Conservation (phyloP, 2,797 vertebrate genomes). For the Gymnodraco acuticeps region DNA sequence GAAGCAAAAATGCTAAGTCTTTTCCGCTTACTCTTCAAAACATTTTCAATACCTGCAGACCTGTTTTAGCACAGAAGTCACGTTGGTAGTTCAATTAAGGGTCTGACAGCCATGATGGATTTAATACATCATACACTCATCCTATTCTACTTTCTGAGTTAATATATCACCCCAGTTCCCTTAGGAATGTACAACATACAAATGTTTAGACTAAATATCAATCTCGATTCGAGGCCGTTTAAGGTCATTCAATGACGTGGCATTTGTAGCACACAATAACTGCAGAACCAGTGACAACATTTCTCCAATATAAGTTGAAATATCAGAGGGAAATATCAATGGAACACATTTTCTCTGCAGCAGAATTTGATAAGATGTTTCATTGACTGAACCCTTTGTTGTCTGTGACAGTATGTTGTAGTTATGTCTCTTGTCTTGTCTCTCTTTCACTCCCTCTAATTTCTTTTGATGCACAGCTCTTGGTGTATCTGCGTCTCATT, state of each 20-base stretch:
- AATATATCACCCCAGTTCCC: slow-evolving; percentile 11
- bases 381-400: neutral
- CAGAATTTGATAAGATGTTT: neutral
- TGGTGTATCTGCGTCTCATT: slow-evolving; percentile 38
- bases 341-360: neutral
- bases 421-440: slow-evolving; percentile 5
- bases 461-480: slow-evolving; percentile 22
- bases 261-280: neutral
- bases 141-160: slow-evolving; percentile 1
- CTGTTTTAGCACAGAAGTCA: neutral
- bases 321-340: neutral
- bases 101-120: slow-evolving; percentile 16
- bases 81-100: neutral
- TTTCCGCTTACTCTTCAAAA: neutral
- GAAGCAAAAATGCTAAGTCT: no score
- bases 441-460: neutral
- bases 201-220: slow-evolving; percentile 11
- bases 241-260: slow-evolving; percentile 10
- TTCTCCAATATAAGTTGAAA: no score
- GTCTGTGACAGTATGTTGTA: neutral
- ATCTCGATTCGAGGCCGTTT: slow-evolving; percentile 9
- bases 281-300: neutral
- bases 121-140: slow-evolving; percentile 1
- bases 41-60: neutral
- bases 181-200: slow-evolving; percentile 5